phyloP scores from a whole-genome alignment of 2,113 vertebrate species.

The Microcebus jonahi region DNA sequence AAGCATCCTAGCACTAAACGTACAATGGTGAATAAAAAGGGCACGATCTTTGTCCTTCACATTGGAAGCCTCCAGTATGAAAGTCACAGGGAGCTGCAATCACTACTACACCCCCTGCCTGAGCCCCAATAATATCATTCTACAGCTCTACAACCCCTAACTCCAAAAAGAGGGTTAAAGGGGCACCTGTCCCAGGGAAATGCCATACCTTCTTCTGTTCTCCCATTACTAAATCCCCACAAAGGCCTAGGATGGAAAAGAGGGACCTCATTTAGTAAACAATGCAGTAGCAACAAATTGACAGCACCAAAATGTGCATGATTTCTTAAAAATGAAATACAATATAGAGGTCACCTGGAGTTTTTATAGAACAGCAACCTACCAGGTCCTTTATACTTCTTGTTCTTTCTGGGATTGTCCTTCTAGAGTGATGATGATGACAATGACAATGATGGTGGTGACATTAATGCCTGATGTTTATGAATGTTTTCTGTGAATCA shows the following conservation, averaged over 20 bases:
- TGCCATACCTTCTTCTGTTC: background rate
- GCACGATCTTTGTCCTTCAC: background rate
- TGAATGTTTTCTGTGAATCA: background rate
- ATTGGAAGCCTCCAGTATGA: background rate
- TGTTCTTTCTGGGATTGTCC: background rate
- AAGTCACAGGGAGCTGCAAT: background rate
- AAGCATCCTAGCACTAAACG: background rate
- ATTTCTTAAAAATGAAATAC: conserved; percentile 24
- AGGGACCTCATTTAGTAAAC: background rate
- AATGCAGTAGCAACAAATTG: background rate
- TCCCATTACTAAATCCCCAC: background rate
- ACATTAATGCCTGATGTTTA: background rate
- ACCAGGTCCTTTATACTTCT: background rate
- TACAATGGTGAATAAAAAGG: background rate
- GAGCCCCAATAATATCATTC: background rate
- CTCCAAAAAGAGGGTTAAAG: background rate
- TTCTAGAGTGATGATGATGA: background rate
- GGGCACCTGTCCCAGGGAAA: background rate
- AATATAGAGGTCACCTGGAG: background rate
- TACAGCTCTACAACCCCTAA: background rate
- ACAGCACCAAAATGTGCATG: background rate
- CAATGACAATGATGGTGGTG: background rate
- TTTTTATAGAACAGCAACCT: background rate
- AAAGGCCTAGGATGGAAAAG: background rate
- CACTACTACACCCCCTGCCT: background rate